Evolutionary conservation across 1,140 invertebrate species (phyloP).

Genomic region (Lanistes nyassanus): DNA sequence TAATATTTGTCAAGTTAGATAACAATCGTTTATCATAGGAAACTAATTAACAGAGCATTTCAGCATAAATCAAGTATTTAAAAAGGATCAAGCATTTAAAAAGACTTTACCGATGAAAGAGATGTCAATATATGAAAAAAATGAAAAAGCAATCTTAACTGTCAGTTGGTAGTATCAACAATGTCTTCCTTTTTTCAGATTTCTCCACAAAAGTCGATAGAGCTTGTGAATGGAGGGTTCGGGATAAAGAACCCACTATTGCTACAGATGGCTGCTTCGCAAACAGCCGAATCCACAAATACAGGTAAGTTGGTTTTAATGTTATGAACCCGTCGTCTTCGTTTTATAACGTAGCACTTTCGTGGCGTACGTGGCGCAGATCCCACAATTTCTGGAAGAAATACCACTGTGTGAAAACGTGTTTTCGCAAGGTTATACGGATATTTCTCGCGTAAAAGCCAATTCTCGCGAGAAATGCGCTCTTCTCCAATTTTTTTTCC

Average conservation of each 20-base stretch:
- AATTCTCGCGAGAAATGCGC: too few relatives aligned
- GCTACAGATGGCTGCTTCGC: conserved; percentile 23
- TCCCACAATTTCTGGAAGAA: neutral
- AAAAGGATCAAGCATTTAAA: too few relatives aligned
- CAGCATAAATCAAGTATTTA: too few relatives aligned
- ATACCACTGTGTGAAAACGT: too few relatives aligned
- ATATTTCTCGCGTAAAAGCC: too few relatives aligned
- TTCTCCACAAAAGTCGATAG: conserved; percentile 69
- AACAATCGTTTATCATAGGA: too few relatives aligned
- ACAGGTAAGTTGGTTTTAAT: conserved; percentile 11
- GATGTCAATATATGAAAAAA: too few relatives aligned
- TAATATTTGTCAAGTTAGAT: conserved; percentile 11
- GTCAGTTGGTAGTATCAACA: neutral
- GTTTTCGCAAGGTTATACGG: too few relatives aligned
- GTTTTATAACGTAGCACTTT: neutral
- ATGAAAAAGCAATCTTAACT: too few relatives aligned
- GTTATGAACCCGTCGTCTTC: neutral
- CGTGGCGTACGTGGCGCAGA: neutral
- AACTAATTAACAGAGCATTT: too few relatives aligned
- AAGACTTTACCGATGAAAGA: too few relatives aligned
- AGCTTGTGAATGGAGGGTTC: conserved; percentile 98
- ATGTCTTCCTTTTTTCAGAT: conserved; percentile 31
- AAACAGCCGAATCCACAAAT: conserved; percentile 12
- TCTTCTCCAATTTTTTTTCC: too few relatives aligned
- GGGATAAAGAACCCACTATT: conserved; percentile 98